A percentile compares a stretch with the other conserved stretches of the same genome.
These are phyloP conservation scores for Drosophila neotestacea DNA, from an alignment of 2,888 invertebrate species.

Conservation along the genomic window DNA sequence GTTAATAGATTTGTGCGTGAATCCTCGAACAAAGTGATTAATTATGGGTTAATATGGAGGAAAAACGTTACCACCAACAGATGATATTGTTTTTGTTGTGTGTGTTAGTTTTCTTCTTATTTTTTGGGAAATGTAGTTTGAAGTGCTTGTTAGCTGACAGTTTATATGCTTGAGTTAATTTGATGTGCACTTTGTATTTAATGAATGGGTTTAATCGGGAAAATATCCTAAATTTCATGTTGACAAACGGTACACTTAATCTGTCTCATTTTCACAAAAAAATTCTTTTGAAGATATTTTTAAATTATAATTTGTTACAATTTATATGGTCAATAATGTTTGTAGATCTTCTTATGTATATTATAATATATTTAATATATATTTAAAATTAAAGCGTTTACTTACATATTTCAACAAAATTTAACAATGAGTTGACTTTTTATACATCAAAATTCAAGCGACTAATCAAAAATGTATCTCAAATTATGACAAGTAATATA, in stretches of 20 bases:
- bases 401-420: too few species aligned
- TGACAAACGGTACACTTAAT: background rate
- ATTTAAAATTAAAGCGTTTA: background rate
- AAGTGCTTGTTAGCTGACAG: constrained; percentile 42
- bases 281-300: background rate
- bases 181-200: constrained; percentile 21
- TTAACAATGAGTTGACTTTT: background rate
- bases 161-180: constrained; percentile 55
- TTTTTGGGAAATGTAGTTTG: constrained; percentile 36
- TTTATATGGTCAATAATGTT: background rate
- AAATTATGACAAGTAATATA: constrained; percentile 20
- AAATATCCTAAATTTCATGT: constrained; percentile 30
- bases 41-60: constrained; percentile 67
- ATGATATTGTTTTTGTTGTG: constrained; percentile 2
- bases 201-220: constrained; percentile 53
- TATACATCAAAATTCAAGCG: background rate
- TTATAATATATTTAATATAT: too few species aligned
- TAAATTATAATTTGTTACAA: background rate
- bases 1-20: constrained; percentile 46
- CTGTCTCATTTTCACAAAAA: background rate
- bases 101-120: constrained; percentile 1
- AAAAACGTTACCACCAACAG: constrained; percentile 58
- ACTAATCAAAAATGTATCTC: constrained; percentile 4
- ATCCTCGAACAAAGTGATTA: constrained; percentile 54
- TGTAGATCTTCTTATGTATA: too few species aligned